Evolutionary conservation across 2,888 invertebrate species (phyloP), one percentile per base, ranked within the genome.

Genomic region (Epirrita christyi): DNA sequence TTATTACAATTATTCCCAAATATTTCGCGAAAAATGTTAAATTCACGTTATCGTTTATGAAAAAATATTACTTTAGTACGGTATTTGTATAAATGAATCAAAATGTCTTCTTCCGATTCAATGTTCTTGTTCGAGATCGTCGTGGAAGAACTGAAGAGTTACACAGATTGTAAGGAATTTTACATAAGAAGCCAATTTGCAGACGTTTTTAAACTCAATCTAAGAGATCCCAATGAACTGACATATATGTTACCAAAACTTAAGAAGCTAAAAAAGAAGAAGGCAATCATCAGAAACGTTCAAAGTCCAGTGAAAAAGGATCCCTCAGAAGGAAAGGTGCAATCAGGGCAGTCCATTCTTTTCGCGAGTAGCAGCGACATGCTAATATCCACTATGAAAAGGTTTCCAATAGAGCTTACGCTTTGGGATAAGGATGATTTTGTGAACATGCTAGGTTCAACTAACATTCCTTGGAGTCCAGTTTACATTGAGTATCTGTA

Each of bases 101-200:
- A 72, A 71, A 90, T 91, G 88, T 64, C 80, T 76, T 55, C 66
- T 71, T 73, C 80, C 77, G 86, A 85, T 81, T 84, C 87, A 71
- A 79, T 85, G 76, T 88, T 90, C 74, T 75, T 87, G 64, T 80
- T 90, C 52, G 87, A 91, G 64, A 73, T 91, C 50, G 59, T 68
- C 9, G 73, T 87, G 5, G 82, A 85, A 64, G 75, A 84, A 54
- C 62, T 89, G 15, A 77, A 68, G 58, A 84, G 78, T 61, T 79
- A 66, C 21, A 63, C 75, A 37, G 64, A 72, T 42, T 80, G 72
- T 53, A 80, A 74, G 38, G 71, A 84, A 32, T 85, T 83, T 66
- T 43, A 59, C 52, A 77, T 90, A 27, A 75, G 61, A 61, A 73
- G 78, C 46, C 67, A 84, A 61, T 90, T 88, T 62, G 76, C 78